Conservation (phyloP, 2,113 vertebrate species). For the Uria lomvia region DNA sequence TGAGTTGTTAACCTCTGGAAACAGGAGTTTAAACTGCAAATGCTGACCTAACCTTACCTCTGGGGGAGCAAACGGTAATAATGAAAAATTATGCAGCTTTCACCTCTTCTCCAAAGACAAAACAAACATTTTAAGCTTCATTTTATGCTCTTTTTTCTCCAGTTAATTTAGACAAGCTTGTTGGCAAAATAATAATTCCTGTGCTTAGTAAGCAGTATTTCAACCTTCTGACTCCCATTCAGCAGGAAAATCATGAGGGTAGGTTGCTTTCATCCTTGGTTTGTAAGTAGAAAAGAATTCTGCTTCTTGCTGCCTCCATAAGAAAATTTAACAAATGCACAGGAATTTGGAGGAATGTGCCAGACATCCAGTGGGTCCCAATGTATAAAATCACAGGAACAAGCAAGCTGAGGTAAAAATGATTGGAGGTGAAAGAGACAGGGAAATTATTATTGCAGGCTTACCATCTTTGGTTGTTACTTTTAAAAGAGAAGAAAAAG, state of each 20-base stretch:
- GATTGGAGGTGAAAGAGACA: neutral
- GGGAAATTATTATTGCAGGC: neutral
- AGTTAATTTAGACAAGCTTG: neutral
- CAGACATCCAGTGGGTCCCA: neutral
- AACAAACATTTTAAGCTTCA: neutral
- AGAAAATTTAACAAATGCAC: neutral
- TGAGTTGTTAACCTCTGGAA: conserved; percentile 50
- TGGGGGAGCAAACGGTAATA: neutral
- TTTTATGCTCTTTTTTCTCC: neutral
- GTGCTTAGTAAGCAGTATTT: conserved; percentile 7
- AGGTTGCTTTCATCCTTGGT: neutral
- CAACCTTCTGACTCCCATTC: neutral
- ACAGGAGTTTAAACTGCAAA: conserved; percentile 13
- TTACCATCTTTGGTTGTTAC: neutral
- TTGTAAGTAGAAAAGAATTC: neutral
- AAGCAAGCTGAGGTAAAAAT: neutral
- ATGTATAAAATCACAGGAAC: neutral
- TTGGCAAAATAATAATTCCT: neutral
- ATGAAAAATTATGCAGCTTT: conserved; percentile 24
- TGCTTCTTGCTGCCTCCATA: neutral
- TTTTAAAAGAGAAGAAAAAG: neutral
- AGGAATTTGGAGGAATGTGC: neutral
- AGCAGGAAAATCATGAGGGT: neutral
- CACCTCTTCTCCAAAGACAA: neutral
- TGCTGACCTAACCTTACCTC: conserved; percentile 25